Percentiles rank a stretch among this genome's conserved stretches.
phyloP scores from a whole-genome alignment of 2,113 vertebrate genomes.

The Platysternon megacephalum region DNA sequence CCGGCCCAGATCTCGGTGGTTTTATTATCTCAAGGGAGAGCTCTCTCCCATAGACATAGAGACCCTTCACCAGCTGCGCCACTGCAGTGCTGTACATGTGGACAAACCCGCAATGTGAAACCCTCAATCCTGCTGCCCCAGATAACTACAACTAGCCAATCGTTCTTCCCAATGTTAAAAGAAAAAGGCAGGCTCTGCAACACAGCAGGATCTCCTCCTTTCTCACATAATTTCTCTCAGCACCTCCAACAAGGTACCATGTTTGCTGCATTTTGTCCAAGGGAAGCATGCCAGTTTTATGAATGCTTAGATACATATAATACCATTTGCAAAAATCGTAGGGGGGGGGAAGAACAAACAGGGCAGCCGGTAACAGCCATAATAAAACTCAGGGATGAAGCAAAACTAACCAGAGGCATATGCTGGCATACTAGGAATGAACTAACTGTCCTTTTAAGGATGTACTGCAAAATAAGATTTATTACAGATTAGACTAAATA shows the following conservation, averaged over 20 bases:
- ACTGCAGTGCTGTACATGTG: too few relatives aligned
- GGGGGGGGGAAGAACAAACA: background rate
- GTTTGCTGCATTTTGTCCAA: too few relatives aligned
- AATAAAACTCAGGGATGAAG: background rate
- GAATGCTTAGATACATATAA: background rate
- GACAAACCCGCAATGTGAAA: background rate
- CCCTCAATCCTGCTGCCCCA: too few relatives aligned
- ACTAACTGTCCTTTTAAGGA: conserved; percentile 47
- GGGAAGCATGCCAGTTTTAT: accelerated
- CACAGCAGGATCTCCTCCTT: background rate
- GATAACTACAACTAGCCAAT: background rate
- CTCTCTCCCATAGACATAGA: background rate
- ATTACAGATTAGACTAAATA: conserved; percentile 35
- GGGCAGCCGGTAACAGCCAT: background rate
- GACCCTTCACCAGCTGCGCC: background rate
- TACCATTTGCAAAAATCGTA: background rate
- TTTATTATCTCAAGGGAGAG: too few relatives aligned
- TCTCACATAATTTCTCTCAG: background rate
- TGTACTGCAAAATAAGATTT: conserved; percentile 37
- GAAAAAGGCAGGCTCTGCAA: background rate
- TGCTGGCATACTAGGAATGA: conserved; percentile 16
- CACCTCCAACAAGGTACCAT: background rate
- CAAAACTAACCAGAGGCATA: conserved; percentile 1
- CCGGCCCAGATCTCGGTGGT: too few relatives aligned
- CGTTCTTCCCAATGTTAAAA: accelerated